A percentile compares a stretch with the other conserved stretches of the same genome.
phyloP scores from a whole-genome alignment of 2,113 vertebrate species.

The Brachirus orientalis region DNA sequence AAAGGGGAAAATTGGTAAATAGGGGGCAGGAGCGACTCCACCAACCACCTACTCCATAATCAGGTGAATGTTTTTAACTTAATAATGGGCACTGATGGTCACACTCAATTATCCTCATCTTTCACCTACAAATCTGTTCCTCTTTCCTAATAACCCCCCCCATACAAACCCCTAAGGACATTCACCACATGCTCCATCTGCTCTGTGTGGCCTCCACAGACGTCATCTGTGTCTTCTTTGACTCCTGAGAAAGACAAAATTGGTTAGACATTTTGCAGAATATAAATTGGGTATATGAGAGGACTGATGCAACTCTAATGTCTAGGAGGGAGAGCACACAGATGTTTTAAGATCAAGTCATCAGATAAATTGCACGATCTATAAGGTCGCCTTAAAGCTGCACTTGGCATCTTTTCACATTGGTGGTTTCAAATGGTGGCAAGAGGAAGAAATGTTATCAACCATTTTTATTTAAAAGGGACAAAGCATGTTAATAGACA shows the following conservation, averaged over 20 bases:
- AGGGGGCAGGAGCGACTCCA: constrained; percentile 32
- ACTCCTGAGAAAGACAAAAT: background rate
- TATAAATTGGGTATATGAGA: background rate
- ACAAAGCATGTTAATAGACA: no score
- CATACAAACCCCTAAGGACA: constrained; percentile 16
- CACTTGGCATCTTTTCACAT: constrained; percentile 12
- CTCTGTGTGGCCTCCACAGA: background rate
- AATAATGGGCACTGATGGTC: constrained; percentile 44
- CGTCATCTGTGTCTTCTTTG: constrained; percentile 2
- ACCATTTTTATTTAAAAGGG: no score
- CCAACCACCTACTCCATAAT: constrained; percentile 54
- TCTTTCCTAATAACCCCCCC: constrained; percentile 7
- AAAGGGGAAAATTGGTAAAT: constrained; percentile 49
- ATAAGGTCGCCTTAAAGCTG: constrained; percentile 11
- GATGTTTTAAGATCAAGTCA: constrained; percentile 5
- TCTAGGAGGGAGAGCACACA: background rate
- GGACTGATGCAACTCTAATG: no score
- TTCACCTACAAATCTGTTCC: constrained; percentile 45
- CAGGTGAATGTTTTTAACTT: constrained; percentile 58
- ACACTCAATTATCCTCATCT: constrained; percentile 58
- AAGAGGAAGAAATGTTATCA: no score
- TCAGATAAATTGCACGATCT: background rate
- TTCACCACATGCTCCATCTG: background rate
- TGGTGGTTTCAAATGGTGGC: constrained; percentile 23
- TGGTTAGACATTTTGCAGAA: background rate